These are phyloP conservation scores for Venusia cambrica DNA, from an alignment of 2,888 invertebrate species.

Conservation along the genomic window DNA sequence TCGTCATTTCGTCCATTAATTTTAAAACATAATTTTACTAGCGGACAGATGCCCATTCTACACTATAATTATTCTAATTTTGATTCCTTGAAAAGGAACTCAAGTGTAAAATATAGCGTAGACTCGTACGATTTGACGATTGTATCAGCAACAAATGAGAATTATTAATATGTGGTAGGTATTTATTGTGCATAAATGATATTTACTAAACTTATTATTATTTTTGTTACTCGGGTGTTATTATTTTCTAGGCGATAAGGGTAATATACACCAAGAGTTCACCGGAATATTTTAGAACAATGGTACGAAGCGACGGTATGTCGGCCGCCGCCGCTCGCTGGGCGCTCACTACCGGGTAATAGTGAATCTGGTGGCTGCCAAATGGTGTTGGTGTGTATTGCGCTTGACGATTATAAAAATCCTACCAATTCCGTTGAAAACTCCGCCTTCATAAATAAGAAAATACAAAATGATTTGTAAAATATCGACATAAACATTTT, in stretches of 20 bases:
- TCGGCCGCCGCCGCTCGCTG: too few species aligned
- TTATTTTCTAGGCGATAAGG: conserved; percentile 49
- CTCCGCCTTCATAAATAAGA: conserved; percentile 16
- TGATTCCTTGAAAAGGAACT: conserved; percentile 70
- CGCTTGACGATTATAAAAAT: conserved; percentile 17
- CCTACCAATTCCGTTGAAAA: conserved; percentile 19
- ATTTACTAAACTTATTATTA: conserved; percentile 45
- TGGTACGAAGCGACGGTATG: too few species aligned
- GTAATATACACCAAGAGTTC: too few species aligned
- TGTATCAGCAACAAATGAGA: conserved; percentile 56
- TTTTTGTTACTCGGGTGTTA: conserved; percentile 48
- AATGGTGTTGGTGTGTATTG: too few species aligned
- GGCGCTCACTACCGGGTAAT: too few species aligned
- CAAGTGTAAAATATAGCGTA: conserved; percentile 71
- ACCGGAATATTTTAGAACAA: too few species aligned
- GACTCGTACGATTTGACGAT: conserved; percentile 63
- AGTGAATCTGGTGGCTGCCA: too few species aligned
- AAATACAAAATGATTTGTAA: conserved; percentile 1
- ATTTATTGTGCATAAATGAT: conserved; percentile 59
- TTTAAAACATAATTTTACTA: conserved; percentile 76
- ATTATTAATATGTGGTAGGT: conserved; percentile 63
- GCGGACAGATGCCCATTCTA: conserved; percentile 71
- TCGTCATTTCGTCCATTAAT: conserved; percentile 80
- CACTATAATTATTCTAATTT: conserved; percentile 62
- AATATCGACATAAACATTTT: background rate